These are phyloP conservation scores for Prosapia bicincta DNA, from an alignment of 2,888 invertebrate species.

Conservation along the genomic window DNA sequence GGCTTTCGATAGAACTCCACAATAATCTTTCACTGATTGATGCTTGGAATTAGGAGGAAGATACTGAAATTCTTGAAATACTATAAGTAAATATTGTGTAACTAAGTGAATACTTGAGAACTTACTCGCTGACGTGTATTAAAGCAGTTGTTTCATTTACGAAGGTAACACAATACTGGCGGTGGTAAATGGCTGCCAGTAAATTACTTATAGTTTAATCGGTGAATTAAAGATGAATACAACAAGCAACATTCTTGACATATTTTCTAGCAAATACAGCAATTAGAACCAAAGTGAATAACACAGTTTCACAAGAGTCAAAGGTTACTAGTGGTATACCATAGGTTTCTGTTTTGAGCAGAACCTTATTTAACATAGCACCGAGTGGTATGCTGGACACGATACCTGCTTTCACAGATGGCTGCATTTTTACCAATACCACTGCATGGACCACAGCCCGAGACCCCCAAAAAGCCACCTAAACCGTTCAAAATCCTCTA, in stretches of 20 bases:
- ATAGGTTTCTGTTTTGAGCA: not conserved
- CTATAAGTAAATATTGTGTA: no score
- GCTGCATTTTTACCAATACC: no score
- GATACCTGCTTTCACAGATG: no score
- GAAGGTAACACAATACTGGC: no score
- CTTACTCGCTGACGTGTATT: no score
- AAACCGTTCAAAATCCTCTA: not conserved
- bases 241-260: no score
- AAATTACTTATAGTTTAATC: no score
- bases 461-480: not conserved
- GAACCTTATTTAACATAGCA: constrained; percentile 4
- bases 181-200: no score
- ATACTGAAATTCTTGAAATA: not conserved
- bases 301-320: not conserved
- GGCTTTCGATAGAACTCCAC: not conserved
- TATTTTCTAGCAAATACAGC: not conserved
- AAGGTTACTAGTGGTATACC: not conserved
- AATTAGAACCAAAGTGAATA: not conserved
- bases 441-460: not conserved
- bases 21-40: not conserved
- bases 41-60: not conserved
- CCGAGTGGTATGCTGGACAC: no score
- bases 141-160: no score
- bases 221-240: no score
- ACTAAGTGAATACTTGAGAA: no score